Percentiles rank a stretch among this genome's conserved stretches.
Evolutionary conservation across 2,113 vertebrate genomes (phyloP).

Genomic region (Mustela nigripes): DNA sequence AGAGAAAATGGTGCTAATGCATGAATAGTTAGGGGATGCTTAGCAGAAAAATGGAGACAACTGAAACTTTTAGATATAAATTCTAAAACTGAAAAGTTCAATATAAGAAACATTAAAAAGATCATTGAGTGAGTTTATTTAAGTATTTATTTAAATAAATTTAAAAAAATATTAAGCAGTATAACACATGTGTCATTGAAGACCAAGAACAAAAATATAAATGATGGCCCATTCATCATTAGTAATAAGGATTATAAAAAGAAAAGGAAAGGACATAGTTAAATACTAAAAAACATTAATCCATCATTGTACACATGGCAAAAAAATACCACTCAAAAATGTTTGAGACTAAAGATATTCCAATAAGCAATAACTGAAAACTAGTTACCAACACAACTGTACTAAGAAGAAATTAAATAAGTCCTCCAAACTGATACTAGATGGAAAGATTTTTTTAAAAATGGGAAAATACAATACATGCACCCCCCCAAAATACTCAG

Average conservation of each 20-base stretch:
- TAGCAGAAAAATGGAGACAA: neutral
- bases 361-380: neutral
- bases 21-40: neutral
- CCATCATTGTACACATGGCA: neutral
- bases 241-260: neutral
- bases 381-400: neutral
- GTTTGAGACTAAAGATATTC: neutral
- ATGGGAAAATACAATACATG: neutral
- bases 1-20: neutral
- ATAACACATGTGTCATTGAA: neutral
- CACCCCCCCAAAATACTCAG: neutral
- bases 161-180: neutral
- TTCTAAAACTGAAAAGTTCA: neutral
- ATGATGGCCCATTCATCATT: neutral
- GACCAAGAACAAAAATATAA: neutral
- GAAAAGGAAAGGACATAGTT: neutral
- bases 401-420: neutral
- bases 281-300: neutral
- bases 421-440: neutral
- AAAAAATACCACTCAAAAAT: neutral
- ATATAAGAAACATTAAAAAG: neutral
- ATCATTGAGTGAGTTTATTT: neutral
- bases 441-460: neutral
- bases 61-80: neutral
- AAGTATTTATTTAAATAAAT: no score